phyloP scores from a whole-genome alignment of 2,797 vertebrate species.

The Pipistrellus nathusii region DNA sequence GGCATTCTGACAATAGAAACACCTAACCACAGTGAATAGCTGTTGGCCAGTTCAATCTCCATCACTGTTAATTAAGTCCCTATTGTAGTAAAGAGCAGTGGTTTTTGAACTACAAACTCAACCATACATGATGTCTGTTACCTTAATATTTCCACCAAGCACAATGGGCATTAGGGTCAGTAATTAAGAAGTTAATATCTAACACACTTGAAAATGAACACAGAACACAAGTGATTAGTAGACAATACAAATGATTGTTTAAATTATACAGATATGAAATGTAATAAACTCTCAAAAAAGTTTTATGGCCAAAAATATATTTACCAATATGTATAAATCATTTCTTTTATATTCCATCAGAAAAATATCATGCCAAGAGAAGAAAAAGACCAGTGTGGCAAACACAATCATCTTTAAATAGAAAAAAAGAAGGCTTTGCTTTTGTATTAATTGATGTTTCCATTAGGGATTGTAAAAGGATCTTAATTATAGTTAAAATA shows the following conservation, averaged over 20 bases:
- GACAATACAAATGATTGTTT: not conserved
- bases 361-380: not conserved
- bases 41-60: not conserved
- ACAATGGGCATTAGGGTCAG: not conserved
- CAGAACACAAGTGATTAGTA: not conserved
- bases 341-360: not conserved
- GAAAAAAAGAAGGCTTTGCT: not conserved
- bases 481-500: not conserved
- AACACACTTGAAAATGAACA: not conserved
- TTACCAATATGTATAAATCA: not conserved
- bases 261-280: not conserved
- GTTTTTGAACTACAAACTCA: not conserved
- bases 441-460: not conserved
- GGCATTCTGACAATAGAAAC: not conserved
- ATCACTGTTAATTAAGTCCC: not conserved
- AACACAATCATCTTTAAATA: not conserved
- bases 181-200: constrained; percentile 11
- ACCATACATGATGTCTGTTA: not conserved
- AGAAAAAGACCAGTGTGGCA: not conserved
- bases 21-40: not conserved
- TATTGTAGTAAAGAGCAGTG: not conserved
- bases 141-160: not conserved
- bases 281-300: not conserved
- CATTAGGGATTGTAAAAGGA: not conserved
- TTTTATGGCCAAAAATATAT: not conserved